Evolutionary conservation across 2,113 vertebrate genomes (phyloP).

Genomic region (Zosterops japonicus): DNA sequence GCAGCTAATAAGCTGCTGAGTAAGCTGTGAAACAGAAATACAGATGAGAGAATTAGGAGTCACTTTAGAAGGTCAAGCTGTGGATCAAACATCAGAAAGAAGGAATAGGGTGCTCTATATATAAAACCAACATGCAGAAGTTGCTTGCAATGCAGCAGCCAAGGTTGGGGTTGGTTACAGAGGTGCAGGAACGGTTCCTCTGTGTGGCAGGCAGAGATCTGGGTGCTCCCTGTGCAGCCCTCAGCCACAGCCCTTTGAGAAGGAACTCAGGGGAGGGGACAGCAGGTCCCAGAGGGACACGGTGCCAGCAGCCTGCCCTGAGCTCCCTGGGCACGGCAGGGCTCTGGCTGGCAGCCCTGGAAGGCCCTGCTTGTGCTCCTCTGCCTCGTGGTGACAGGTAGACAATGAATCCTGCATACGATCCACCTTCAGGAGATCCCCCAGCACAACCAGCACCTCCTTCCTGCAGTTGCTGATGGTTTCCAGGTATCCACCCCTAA

Average conservation of each 20-base stretch:
- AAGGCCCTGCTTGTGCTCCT: rapidly evolving
- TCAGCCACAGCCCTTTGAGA: background rate
- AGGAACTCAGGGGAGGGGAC: background rate
- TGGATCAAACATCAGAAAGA: background rate
- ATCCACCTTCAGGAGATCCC: background rate
- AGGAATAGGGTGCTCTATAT: background rate
- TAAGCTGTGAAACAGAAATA: background rate
- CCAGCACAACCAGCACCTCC: background rate
- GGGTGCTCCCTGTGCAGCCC: background rate
- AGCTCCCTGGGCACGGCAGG: rapidly evolving
- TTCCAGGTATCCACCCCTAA: background rate
- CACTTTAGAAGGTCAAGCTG: background rate
- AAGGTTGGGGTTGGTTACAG: background rate
- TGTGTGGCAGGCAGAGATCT: background rate
- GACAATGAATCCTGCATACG: rapidly evolving
- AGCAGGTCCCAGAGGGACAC: background rate
- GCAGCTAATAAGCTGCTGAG: background rate
- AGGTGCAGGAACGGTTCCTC: background rate
- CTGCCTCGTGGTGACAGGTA: background rate
- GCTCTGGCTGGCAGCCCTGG: background rate
- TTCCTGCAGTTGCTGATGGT: background rate
- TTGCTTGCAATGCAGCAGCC: background rate
- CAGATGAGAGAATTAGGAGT: background rate
- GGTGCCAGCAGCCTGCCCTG: background rate
- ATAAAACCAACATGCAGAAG: background rate